A percentile compares a stretch with the other conserved stretches of the same genome.
These are phyloP conservation scores for Lindbergichthys nudifrons DNA, from an alignment of 2,797 vertebrate species.

Conservation along the genomic window DNA sequence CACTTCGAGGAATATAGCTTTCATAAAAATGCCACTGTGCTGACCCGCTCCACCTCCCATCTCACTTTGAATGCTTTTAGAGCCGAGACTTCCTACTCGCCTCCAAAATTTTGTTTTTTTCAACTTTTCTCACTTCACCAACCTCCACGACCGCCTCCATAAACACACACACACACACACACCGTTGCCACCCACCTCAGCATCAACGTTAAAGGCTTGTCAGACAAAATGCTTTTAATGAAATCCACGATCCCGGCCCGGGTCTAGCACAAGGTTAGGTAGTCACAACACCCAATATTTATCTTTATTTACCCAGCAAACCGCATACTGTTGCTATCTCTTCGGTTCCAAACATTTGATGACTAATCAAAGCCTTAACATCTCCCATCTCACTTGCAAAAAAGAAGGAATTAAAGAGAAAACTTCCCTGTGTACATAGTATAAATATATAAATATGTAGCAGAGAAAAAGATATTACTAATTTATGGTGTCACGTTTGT, in stretches of 20 bases:
- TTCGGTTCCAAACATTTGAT: conserved; percentile 62
- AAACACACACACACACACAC: conserved; percentile 20
- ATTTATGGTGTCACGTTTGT: conserved; percentile 86
- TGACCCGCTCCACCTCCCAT: conserved; percentile 51
- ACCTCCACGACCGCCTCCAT: conserved; percentile 35
- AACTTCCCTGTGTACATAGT: conserved; percentile 79
- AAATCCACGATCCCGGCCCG: conserved; percentile 39
- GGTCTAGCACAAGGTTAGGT: conserved; percentile 65
- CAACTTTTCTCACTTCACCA: conserved; percentile 35
- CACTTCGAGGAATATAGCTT: conserved; percentile 42
- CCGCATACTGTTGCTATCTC: conserved; percentile 41
- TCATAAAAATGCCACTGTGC: conserved; percentile 50
- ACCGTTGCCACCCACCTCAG: conserved; percentile 32
- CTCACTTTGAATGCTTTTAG: conserved; percentile 59
- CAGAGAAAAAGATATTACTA: conserved; percentile 80
- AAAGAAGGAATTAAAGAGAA: conserved; percentile 20
- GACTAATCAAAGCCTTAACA: conserved; percentile 82
- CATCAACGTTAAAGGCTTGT: conserved; percentile 49
- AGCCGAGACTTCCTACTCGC: conserved; percentile 38
- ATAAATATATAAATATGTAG: conserved; percentile 88
- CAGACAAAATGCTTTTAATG: conserved; percentile 70
- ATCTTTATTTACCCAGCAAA: conserved; percentile 15
- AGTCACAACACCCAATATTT: conserved; percentile 39
- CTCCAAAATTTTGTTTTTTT: conserved; percentile 47
- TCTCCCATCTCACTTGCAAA: conserved; percentile 59